phyloP scores from a whole-genome alignment of 1,140 invertebrate genomes.

The Bombus difficillimus region DNA sequence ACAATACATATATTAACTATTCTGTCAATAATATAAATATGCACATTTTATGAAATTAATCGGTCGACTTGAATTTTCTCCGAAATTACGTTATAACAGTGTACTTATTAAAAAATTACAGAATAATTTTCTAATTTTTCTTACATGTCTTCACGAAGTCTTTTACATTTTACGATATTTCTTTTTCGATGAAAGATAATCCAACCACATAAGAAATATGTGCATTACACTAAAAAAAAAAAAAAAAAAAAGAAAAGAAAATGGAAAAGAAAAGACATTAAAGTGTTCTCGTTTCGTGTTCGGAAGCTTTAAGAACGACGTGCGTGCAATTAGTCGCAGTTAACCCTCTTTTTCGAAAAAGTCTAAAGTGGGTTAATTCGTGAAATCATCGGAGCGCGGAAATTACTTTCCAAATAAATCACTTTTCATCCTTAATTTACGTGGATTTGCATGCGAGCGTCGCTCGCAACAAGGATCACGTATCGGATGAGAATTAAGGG shows the following conservation, averaged over 20 bases:
- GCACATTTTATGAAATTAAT: not conserved
- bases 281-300: not conserved
- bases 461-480: not conserved
- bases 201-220: not conserved
- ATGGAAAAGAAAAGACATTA: not conserved
- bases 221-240: not conserved
- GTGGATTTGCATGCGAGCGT: slow-evolving; percentile 15
- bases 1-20: not conserved
- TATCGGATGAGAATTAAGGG: slow-evolving; percentile 15
- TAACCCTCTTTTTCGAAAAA: slow-evolving; percentile 5
- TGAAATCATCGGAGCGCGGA: not conserved
- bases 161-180: not conserved
- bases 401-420: slow-evolving; percentile 17
- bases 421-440: not conserved
- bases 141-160: not conserved
- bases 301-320: not conserved
- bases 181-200: not conserved
- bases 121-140: not conserved
- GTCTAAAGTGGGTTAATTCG: slow-evolving; percentile 10
- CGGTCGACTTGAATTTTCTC: not conserved
- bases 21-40: not conserved
- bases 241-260: not conserved
- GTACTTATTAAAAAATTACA: not conserved
- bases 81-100: not conserved
- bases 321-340: slow-evolving; percentile 8